A percentile compares a stretch with the other conserved stretches of the same genome.
Conservation (phyloP, 2,797 vertebrate genomes). For the Hapalemur alaotrensis region DNA sequence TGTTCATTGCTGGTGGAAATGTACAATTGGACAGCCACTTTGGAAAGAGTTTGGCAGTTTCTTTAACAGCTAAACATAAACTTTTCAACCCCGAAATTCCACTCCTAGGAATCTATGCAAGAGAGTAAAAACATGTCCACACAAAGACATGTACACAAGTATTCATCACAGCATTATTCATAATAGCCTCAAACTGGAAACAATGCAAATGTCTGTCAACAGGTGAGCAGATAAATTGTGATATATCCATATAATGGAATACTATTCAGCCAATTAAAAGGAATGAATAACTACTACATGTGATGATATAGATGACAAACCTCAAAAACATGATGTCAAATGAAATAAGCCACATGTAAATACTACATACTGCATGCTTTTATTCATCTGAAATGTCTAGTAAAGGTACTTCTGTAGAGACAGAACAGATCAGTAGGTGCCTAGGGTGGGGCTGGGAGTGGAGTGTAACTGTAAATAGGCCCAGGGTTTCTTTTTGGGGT, state of each 20-base stretch:
- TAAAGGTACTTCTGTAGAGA: neutral
- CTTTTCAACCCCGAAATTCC: slow-evolving; percentile 33
- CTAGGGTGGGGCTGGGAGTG: neutral
- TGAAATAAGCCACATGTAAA: neutral
- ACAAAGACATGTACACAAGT: neutral
- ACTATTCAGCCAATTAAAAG: neutral
- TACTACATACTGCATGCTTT: neutral
- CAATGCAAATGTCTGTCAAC: neutral
- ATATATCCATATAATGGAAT: neutral
- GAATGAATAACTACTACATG: neutral
- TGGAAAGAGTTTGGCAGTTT: neutral
- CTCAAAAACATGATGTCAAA: neutral
- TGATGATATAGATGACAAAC: neutral
- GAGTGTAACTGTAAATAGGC: neutral
- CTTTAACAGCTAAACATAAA: slow-evolving; percentile 36
- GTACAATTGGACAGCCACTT: neutral
- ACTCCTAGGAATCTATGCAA: neutral
- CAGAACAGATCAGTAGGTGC: neutral
- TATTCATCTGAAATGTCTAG: neutral
- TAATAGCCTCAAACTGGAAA: neutral
- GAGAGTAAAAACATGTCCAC: slow-evolving; percentile 16
- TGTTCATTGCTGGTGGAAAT: neutral
- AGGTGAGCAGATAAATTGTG: neutral
- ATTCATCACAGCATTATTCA: neutral
- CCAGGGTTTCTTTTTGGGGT: neutral